A percentile compares a stretch with the other conserved stretches of the same genome.
Evolutionary conservation across 2,888 invertebrate species (phyloP).

Genomic region (Drosophila recens): DNA sequence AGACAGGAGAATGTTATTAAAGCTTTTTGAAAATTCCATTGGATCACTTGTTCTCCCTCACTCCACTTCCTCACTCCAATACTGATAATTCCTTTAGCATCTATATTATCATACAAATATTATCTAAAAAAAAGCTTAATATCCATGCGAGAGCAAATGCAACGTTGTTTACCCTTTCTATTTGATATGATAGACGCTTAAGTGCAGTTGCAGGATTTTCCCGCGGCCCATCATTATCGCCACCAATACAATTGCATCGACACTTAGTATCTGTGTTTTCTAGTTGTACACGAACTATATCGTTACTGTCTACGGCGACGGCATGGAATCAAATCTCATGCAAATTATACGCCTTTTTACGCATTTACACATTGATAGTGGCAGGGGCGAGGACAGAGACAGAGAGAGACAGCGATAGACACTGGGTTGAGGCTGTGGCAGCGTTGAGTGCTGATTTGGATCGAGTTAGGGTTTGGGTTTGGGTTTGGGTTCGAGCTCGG

Average conservation of each 20-base stretch:
- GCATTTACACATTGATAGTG: conserved; percentile 63
- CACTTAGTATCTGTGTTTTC: conserved; percentile 18
- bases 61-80: neutral
- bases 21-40: neutral
- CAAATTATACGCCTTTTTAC: conserved; percentile 78
- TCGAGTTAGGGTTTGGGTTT: conserved; percentile 1
- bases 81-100: neutral
- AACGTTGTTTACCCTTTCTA: neutral
- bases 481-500: neutral
- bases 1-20: neutral
- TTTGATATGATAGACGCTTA: conserved; percentile 19
- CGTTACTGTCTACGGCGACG: conserved; percentile 38
- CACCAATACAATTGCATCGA: conserved; percentile 14
- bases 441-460: conserved; percentile 39
- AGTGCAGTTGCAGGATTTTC: conserved; percentile 1
- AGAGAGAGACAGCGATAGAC: neutral
- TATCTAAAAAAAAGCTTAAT: neutral
- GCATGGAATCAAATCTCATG: conserved; percentile 75
- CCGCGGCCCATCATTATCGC: neutral
- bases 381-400: neutral
- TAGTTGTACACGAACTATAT: conserved; percentile 24
- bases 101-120: neutral
- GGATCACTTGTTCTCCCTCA: too few species aligned
- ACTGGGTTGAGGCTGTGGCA: conserved; percentile 9
- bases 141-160: neutral